Evolutionary conservation across 2,888 invertebrate species (phyloP).

Genomic region (Trilocha varians): DNA sequence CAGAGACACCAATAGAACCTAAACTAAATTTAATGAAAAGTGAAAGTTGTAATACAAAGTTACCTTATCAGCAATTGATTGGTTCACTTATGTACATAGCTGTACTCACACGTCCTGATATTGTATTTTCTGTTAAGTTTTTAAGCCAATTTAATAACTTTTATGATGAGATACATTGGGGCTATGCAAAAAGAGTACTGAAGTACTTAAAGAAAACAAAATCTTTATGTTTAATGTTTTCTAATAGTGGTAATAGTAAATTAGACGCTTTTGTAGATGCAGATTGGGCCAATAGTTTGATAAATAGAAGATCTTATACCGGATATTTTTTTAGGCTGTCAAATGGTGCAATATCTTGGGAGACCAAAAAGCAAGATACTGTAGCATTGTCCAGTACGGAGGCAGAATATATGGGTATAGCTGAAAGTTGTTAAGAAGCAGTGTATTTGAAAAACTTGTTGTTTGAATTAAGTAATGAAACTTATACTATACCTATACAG

Average conservation of each 20-base stretch:
- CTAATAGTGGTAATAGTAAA: background rate
- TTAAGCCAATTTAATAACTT: constrained; percentile 18
- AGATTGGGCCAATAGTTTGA: constrained; percentile 8
- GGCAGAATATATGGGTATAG: too few species aligned
- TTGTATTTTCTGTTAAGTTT: constrained; percentile 12
- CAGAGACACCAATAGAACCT: constrained; percentile 17
- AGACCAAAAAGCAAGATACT: constrained; percentile 8
- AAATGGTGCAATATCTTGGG: constrained; percentile 8
- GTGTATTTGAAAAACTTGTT: too few species aligned
- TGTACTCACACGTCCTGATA: constrained; percentile 15
- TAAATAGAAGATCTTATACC: constrained; percentile 9
- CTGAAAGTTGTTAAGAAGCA: too few species aligned
- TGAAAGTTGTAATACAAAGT: constrained; percentile 4
- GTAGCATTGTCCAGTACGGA: too few species aligned
- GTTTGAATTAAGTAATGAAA: too few species aligned
- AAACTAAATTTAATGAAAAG: constrained; percentile 12
- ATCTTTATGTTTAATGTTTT: constrained; percentile 12
- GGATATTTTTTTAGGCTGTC: constrained; percentile 8
- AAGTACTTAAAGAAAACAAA: constrained; percentile 15
- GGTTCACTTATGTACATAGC: constrained; percentile 16
- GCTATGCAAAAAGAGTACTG: too few species aligned
- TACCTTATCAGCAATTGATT: constrained; percentile 15
- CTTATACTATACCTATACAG: too few species aligned
- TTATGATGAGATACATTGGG: constrained; percentile 11
- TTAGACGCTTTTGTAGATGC: constrained; percentile 6